phyloP scores from a whole-genome alignment of 30 jellyfish, hydroid and myxozoan species.

The Catostylus mosaicus region DNA sequence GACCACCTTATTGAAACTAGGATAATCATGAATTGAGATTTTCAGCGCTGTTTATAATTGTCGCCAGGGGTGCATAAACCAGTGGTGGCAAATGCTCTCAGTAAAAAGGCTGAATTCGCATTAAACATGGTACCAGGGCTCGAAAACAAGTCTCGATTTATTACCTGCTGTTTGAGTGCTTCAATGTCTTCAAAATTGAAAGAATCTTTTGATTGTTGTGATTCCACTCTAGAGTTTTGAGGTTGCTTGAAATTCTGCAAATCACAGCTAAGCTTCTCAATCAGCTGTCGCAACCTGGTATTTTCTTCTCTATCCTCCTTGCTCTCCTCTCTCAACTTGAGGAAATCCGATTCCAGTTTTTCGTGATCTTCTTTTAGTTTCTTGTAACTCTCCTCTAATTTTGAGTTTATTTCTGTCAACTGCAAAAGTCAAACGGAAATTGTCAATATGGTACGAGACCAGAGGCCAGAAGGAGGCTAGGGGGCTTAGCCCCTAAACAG shows the following conservation, averaged over 20 bases:
- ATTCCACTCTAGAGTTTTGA: background rate
- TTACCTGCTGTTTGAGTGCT: conserved; percentile 77
- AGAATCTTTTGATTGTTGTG: background rate
- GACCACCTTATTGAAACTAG: too few species aligned
- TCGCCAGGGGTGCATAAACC: too few species aligned
- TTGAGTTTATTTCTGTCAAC: conserved; percentile 39
- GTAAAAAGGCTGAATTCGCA: too few species aligned
- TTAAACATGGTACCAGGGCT: background rate
- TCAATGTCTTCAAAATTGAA: conserved; percentile 61
- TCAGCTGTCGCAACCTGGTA: conserved; percentile 15
- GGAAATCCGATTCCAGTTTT: conserved; percentile 21
- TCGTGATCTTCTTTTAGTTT: conserved; percentile 4
- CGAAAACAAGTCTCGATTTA: background rate
- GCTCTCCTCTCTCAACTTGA: conserved; percentile 13
- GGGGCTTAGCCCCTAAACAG: too few species aligned
- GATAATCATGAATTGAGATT: too few species aligned
- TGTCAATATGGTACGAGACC: too few species aligned
- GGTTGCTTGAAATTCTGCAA: conserved; percentile 5
- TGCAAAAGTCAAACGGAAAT: too few species aligned
- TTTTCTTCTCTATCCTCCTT: conserved; percentile 44
- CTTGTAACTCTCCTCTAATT: conserved; percentile 45
- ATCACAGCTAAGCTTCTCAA: conserved; percentile 34
- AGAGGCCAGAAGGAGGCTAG: too few species aligned
- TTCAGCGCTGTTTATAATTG: too few species aligned
- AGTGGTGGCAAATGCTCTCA: too few species aligned